phyloP scores from a whole-genome alignment of 1,140 invertebrate species.

The Drosophila busckii region DNA sequence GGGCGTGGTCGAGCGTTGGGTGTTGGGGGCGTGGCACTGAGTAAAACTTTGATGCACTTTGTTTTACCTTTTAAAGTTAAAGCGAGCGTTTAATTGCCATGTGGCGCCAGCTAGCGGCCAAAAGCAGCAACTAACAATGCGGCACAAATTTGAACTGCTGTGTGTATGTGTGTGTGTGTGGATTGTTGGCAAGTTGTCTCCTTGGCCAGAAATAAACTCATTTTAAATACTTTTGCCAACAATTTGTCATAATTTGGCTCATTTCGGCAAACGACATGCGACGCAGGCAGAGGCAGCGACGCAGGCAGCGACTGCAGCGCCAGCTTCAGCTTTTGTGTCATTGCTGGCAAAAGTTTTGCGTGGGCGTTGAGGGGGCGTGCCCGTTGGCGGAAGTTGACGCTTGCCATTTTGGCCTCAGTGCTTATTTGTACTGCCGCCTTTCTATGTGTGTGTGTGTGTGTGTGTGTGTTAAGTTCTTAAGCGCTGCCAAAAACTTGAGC shows the following conservation, averaged over 20 bases:
- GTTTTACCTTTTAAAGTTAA: constrained; percentile 4
- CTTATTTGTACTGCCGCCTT: not conserved
- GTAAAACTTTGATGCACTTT: no score
- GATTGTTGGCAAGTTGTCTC: not conserved
- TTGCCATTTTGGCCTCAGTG: no score
- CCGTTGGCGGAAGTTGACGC: not conserved
- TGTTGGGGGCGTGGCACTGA: no score
- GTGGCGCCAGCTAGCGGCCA: constrained; percentile 30
- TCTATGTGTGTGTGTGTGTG: constrained; percentile 44
- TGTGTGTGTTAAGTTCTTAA: constrained; percentile 73
- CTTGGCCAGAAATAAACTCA: constrained; percentile 58
- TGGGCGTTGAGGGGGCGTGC: constrained; percentile 23
- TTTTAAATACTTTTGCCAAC: constrained; percentile 76
- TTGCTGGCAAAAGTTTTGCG: constrained; percentile 40
- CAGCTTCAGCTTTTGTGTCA: no score
- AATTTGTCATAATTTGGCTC: constrained; percentile 76
- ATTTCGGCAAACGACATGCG: constrained; percentile 62
- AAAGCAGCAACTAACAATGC: no score
- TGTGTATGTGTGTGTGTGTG: no score
- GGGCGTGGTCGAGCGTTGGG: no score
- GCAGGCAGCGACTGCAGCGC: no score
- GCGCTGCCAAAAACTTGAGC: constrained; percentile 68
- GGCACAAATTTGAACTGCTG: no score
- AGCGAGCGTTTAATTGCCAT: constrained; percentile 25
- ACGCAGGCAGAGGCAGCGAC: constrained; percentile 53